Conservation (phyloP, 2,797 vertebrate genomes). For the Peromyscus eremicus region DNA sequence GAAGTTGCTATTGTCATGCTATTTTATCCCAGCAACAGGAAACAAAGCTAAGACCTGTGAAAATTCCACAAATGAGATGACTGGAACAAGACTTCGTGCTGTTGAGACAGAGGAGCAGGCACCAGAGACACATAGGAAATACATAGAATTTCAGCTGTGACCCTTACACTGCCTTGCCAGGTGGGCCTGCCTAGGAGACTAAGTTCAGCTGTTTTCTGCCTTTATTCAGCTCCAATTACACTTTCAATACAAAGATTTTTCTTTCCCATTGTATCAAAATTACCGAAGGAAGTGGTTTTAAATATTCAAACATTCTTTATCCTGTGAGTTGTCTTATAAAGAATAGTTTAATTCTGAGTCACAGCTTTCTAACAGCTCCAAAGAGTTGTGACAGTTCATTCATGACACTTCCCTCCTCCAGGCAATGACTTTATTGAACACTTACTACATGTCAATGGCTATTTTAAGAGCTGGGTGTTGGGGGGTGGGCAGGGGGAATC, state of each 20-base stretch:
- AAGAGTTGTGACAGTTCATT: background rate
- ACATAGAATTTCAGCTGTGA: rapidly evolving
- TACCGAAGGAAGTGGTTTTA: background rate
- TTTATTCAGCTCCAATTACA: background rate
- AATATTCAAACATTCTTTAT: slow-evolving; percentile 31
- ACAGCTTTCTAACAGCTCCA: background rate
- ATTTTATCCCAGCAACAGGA: background rate
- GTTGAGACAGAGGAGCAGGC: background rate
- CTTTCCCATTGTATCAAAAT: background rate
- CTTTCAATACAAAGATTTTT: background rate
- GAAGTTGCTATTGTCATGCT: background rate
- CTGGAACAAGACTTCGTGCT: background rate
- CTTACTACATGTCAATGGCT: background rate
- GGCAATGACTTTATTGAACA: slow-evolving; percentile 1
- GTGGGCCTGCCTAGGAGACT: background rate
- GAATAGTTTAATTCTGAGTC: background rate
- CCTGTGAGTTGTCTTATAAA: slow-evolving; percentile 14
- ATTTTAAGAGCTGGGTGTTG: background rate
- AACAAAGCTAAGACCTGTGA: background rate
- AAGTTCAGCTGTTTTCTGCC: background rate
- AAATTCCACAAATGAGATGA: background rate
- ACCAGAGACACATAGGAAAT: no score
- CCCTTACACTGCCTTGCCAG: rapidly evolving
- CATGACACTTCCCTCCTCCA: background rate
- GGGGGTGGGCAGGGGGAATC: no score